A percentile compares a stretch with the other conserved stretches of the same genome.
Evolutionary conservation across 2,113 vertebrate genomes (phyloP).

Genomic region (Ramphastos sulfuratus): DNA sequence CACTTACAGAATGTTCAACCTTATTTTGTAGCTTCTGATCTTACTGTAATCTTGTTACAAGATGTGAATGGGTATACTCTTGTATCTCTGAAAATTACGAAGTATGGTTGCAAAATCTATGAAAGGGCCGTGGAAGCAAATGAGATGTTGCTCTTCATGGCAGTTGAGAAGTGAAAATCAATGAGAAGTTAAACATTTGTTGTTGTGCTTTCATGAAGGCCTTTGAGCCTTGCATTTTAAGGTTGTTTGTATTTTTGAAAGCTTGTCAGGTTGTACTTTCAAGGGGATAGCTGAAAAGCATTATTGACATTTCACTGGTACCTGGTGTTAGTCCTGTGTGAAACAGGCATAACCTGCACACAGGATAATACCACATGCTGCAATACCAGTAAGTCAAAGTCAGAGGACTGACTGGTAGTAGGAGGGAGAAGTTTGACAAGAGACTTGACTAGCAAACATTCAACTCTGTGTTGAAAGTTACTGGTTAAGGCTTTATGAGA

Average conservation of each 20-base stretch:
- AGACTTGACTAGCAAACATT: not conserved
- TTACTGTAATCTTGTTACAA: conserved; percentile 25
- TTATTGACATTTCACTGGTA: not conserved
- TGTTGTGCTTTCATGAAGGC: not conserved
- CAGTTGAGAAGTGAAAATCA: not conserved
- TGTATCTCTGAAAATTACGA: not conserved
- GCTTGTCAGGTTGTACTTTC: not conserved
- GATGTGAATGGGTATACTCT: not conserved
- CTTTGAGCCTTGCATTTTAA: not conserved
- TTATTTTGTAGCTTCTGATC: conserved; percentile 32
- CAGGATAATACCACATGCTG: not conserved
- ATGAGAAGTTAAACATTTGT: not conserved
- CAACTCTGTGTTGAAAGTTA: not conserved
- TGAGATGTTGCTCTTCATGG: not conserved
- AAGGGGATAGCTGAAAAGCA: not conserved
- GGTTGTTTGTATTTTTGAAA: not conserved
- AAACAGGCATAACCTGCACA: not conserved
- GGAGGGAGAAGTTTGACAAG: not conserved
- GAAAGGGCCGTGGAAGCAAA: not conserved
- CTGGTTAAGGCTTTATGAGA: not conserved
- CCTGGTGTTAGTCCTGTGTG: not conserved
- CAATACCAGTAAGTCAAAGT: not conserved
- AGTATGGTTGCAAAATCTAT: not conserved
- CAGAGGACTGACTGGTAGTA: not conserved
- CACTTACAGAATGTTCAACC: conserved; percentile 26